phyloP scores from a whole-genome alignment of 2,888 invertebrate genomes.

The Netelia inedita region DNA sequence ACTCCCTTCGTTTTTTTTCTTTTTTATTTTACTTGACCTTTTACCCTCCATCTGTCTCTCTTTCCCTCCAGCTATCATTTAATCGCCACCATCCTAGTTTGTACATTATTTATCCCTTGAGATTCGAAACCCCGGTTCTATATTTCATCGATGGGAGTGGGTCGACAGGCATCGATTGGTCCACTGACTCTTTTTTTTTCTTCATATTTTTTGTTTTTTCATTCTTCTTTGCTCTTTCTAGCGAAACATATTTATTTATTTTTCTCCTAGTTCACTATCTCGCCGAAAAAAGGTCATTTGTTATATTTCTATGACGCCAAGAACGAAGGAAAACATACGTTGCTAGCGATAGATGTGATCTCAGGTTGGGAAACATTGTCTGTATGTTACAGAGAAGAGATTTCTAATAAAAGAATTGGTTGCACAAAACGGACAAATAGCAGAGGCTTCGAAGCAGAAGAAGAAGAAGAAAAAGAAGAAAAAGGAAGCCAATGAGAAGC shows the following conservation, averaged over 20 bases:
- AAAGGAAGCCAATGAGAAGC: slow-evolving; percentile 37
- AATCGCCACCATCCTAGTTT: slow-evolving; percentile 51
- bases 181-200: slow-evolving; percentile 36
- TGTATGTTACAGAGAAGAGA: background rate
- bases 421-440: slow-evolving; percentile 47
- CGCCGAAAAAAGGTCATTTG: too few relatives aligned
- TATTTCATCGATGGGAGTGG: slow-evolving; percentile 37
- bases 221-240: background rate
- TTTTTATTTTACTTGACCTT: slow-evolving; percentile 21
- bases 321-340: too few relatives aligned
- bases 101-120: slow-evolving; percentile 58
- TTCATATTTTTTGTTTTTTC: slow-evolving; percentile 13
- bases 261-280: background rate
- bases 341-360: too few relatives aligned
- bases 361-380: too few relatives aligned
- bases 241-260: slow-evolving; percentile 6
- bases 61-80: slow-evolving; percentile 20
- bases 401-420: slow-evolving; percentile 46
- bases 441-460: slow-evolving; percentile 35
- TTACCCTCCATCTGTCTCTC: slow-evolving; percentile 13
- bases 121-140: slow-evolving; percentile 37
- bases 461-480: background rate
- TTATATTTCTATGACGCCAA: too few relatives aligned
- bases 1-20: slow-evolving; percentile 36
- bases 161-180: slow-evolving; percentile 33